These are phyloP conservation scores for Corydoras sp. DNA, from an alignment of 2,113 vertebrate genomes.

Conservation along the genomic window DNA sequence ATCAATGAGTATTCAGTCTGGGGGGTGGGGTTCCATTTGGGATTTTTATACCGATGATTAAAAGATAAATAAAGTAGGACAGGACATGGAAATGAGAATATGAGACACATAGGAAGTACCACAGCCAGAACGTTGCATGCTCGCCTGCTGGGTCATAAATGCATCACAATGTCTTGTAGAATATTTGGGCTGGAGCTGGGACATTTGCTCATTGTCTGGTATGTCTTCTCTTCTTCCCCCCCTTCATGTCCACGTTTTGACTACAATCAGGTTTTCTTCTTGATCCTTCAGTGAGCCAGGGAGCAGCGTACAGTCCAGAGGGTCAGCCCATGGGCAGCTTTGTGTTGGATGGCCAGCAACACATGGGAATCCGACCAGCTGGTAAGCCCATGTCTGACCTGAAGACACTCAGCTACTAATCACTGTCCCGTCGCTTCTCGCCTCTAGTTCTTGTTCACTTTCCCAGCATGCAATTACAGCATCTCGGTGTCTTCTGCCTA, in stretches of 20 bases:
- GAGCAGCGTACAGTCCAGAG: conserved; percentile 99
- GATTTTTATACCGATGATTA: conserved; percentile 44
- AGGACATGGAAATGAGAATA: conserved; percentile 21
- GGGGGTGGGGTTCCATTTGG: conserved; percentile 44
- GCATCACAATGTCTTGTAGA: conserved; percentile 67
- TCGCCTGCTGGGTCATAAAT: conserved; percentile 51
- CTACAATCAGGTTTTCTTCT: conserved; percentile 99
- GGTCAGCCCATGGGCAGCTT: conserved; percentile 99
- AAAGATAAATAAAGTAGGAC: conserved; percentile 36
- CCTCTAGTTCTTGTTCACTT: conserved; percentile 6
- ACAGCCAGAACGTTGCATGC: conserved; percentile 48
- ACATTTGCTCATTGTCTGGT: conserved; percentile 98
- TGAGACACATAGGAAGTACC: conserved; percentile 33
- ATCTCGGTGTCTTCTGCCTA: conserved; percentile 56
- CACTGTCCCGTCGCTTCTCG: conserved; percentile 34
- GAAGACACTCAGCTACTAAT: conserved; percentile 25
- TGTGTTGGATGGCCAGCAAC: conserved; percentile 98
- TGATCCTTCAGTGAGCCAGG: conserved; percentile 99
- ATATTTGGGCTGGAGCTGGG: conserved; percentile 85
- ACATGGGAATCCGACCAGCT: conserved; percentile 99
- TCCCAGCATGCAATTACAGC: conserved; percentile 14
- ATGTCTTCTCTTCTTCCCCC: conserved; percentile 93
- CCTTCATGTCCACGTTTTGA: conserved; percentile 96
- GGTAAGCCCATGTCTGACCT: conserved; percentile 66
- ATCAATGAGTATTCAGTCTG: conserved; percentile 45